Conservation (phyloP, 2,888 invertebrate species). For the Nebria salina region DNA sequence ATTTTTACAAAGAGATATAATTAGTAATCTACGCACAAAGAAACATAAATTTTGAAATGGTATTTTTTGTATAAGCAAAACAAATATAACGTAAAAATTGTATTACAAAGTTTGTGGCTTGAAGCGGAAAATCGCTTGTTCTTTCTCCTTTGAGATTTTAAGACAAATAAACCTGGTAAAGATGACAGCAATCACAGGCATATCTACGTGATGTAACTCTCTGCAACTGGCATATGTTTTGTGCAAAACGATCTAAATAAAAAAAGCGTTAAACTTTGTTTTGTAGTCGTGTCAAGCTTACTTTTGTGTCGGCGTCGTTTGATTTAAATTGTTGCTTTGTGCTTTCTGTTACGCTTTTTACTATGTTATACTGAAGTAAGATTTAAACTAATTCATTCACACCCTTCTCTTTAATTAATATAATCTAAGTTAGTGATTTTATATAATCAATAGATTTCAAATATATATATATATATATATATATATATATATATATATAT, state of each 20-base stretch:
- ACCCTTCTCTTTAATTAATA: too few species aligned
- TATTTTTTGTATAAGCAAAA: neutral
- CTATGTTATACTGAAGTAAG: neutral
- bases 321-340: slow-evolving; percentile 25
- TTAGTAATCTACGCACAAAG: neutral
- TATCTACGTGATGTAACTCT: neutral
- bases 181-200: neutral
- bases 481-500: too few species aligned
- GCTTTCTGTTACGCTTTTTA: neutral
- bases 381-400: too few species aligned
- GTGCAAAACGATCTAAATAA: slow-evolving; percentile 24
- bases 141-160: neutral
- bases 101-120: neutral
- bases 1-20: neutral
- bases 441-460: too few species aligned
- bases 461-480: too few species aligned
- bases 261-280: slow-evolving; percentile 36
- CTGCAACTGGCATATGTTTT: slow-evolving; percentile 32
- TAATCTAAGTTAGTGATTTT: too few species aligned
- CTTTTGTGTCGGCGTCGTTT: slow-evolving; percentile 8
- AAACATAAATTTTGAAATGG: neutral
- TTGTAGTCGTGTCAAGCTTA: slow-evolving; percentile 32
- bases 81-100: neutral
- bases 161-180: slow-evolving; percentile 9
- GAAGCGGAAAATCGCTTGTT: neutral